Evolutionary conservation across 2,113 vertebrate species (phyloP).

Genomic region (Tragelaphus scriptus): DNA sequence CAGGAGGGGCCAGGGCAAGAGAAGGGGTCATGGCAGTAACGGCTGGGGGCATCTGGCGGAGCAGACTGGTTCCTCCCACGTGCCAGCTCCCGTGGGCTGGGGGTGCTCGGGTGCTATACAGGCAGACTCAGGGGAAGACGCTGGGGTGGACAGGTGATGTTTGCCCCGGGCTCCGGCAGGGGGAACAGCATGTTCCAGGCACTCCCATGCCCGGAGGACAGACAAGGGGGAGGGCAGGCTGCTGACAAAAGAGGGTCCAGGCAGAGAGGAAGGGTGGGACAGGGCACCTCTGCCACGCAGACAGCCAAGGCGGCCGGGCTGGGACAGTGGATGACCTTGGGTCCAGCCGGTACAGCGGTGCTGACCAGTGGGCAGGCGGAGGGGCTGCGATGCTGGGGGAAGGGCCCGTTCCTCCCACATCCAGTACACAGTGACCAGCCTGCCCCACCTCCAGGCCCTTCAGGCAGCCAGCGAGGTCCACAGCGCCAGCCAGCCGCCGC

Average conservation of each 20-base stretch:
- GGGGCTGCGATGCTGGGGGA: not conserved
- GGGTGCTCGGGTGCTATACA: not conserved
- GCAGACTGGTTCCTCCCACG: not conserved
- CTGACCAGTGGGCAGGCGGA: rapidly evolving
- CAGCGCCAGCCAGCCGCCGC: rapidly evolving
- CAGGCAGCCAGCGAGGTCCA: not conserved
- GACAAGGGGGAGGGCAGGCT: not conserved
- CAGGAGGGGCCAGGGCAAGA: not conserved
- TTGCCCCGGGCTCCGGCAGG: not conserved
- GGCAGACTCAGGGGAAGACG: too few relatives aligned
- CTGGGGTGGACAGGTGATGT: not conserved
- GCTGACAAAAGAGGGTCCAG: not conserved
- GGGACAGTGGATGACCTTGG: not conserved
- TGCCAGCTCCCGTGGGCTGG: rapidly evolving
- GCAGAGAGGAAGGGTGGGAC: not conserved
- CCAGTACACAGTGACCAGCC: not conserved
- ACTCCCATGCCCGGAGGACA: rapidly evolving
- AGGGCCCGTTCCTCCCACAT: rapidly evolving
- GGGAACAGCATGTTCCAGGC: rapidly evolving
- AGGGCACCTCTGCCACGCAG: not conserved
- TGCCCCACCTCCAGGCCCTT: not conserved
- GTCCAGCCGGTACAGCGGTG: not conserved
- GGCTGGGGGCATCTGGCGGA: rapidly evolving
- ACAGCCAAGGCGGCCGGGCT: not conserved
- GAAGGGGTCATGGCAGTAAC: not conserved